Evolutionary conservation across 2,113 vertebrate species (phyloP).

Genomic region (Leptosomus discolor): DNA sequence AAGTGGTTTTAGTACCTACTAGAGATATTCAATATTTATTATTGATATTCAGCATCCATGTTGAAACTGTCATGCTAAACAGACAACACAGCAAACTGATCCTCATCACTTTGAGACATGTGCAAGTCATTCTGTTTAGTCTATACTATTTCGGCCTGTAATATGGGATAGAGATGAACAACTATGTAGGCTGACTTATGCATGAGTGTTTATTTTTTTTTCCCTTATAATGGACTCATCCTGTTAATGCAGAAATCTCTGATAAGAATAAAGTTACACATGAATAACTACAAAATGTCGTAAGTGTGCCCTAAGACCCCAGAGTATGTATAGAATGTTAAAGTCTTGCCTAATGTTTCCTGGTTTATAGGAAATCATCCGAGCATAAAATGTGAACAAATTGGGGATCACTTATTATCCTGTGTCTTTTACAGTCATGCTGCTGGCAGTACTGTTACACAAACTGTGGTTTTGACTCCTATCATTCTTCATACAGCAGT

Average conservation of each 20-base stretch:
- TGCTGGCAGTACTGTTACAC: neutral
- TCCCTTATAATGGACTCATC: neutral
- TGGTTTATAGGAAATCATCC: neutral
- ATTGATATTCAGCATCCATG: neutral
- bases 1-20: neutral
- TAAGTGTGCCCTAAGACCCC: neutral
- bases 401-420: neutral
- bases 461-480: neutral
- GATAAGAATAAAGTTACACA: neutral
- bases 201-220: neutral
- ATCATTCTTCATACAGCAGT: neutral
- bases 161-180: neutral
- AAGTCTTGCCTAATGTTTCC: neutral
- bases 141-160: neutral
- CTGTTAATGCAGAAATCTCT: neutral
- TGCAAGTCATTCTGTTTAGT: neutral
- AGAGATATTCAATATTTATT: neutral
- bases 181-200: neutral
- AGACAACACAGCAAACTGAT: neutral
- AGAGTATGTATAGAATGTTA: neutral
- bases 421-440: neutral
- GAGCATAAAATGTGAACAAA: conserved; percentile 18
- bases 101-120: neutral
- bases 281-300: neutral
- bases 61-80: neutral